These are phyloP conservation scores for Perdita meconis DNA, from an alignment of 2,888 invertebrate species.

Conservation along the genomic window DNA sequence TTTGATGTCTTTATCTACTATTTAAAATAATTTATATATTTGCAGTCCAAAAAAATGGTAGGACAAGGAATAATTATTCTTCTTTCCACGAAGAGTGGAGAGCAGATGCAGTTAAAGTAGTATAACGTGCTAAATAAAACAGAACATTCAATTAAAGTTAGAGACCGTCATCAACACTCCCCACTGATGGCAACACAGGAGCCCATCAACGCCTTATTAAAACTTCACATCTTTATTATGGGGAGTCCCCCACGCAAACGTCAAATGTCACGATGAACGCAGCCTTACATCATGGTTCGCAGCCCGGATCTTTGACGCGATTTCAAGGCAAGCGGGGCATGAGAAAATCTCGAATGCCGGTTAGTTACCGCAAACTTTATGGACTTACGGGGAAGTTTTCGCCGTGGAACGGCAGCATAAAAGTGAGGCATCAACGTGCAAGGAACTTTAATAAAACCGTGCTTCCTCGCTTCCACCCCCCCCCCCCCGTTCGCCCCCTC, in stretches of 20 bases:
- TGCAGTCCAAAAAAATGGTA: too few relatives aligned
- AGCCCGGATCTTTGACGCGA: constrained; percentile 30
- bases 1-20: too few relatives aligned
- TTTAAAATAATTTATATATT: too few relatives aligned
- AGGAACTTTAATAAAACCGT: constrained; percentile 67
- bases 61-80: too few relatives aligned
- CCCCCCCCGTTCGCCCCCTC: neutral
- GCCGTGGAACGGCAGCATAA: constrained; percentile 57
- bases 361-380: constrained; percentile 68
- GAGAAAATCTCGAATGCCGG: constrained; percentile 65
- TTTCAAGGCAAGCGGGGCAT: constrained; percentile 35
- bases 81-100: too few relatives aligned
- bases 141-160: too few relatives aligned
- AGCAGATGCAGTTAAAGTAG: too few relatives aligned
- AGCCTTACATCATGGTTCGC: neutral
- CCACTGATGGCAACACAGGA: too few relatives aligned
- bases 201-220: neutral
- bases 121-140: too few relatives aligned
- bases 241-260: neutral
- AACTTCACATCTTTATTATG: constrained; percentile 7
- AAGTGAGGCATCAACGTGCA: constrained; percentile 66
- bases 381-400: constrained; percentile 67
- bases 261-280: neutral
- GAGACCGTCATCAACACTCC: too few relatives aligned
- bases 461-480: constrained; percentile 33